Evolutionary conservation across 53 echinoderm and acorn worm species (phyloP).

Genomic region (Holothuria scabra): DNA sequence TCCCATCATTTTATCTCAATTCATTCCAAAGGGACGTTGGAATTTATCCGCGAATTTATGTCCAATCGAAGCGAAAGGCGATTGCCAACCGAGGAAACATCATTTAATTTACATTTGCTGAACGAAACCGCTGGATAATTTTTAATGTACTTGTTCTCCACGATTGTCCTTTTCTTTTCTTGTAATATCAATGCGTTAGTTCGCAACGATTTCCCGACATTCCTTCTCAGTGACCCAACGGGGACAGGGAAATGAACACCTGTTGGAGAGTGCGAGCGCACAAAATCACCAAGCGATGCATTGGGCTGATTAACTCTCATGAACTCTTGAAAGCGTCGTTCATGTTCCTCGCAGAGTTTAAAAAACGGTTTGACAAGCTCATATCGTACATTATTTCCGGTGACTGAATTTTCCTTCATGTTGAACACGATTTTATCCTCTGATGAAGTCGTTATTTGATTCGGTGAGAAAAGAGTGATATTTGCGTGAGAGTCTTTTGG

Average conservation of each 20-base stretch:
- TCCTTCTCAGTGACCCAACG: background rate
- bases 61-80: no score
- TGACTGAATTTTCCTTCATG: conserved; percentile 15
- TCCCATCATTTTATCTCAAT: no score
- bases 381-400: conserved; percentile 23
- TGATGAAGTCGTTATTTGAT: background rate
- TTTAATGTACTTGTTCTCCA: no score
- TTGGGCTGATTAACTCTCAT: background rate
- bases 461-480: background rate
- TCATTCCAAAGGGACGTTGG: no score
- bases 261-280: background rate
- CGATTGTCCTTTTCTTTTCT: no score
- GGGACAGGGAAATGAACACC: conserved; percentile 4
- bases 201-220: background rate
- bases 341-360: background rate
- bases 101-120: no score
- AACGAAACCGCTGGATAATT: no score
- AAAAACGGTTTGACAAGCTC: conserved; percentile 23
- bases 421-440: conserved; percentile 24
- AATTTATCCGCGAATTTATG: no score
- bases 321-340: background rate
- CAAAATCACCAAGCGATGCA: background rate
- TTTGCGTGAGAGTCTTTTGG: no score
- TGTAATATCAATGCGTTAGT: background rate
- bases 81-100: no score